Evolutionary conservation across 1,140 invertebrate genomes (phyloP), one percentile per base, ranked within the genome.

Genomic region (Trissolcus basalis): DNA sequence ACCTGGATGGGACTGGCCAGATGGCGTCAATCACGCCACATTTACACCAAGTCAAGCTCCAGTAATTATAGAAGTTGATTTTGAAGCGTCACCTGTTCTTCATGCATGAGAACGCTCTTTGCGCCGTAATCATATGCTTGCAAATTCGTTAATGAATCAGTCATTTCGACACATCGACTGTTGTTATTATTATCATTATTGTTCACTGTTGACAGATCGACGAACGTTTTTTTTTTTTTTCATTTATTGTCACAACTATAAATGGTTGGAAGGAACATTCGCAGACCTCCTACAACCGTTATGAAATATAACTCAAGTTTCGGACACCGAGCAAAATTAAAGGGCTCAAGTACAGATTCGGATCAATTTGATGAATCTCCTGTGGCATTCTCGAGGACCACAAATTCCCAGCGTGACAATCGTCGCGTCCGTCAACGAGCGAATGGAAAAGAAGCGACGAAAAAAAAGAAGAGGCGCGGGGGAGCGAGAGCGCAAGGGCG

Each of bases 351-450:
- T 35, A 51, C 48, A 16, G 33, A 67, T 51, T 68, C 8, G 48
- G 76, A 67, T 68, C 76, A 75, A 83, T 81, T 78, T 73, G 68
- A 76, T 77, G 76, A 78, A 84, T 83, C 81, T 82, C 53, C 76
- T 79, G 80, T 81, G 78, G 75, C 77, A 80, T 85, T 71, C 75
- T 75, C 59, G 58, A 73, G 72, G 61, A 80, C 75, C 71, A 68
- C 78, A 81, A 83, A 81, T 83, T 81, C 83, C 82, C 82, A 80
- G 75, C 71, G 82, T 82, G 82, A 84, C 83, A 85, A 86, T 86
- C 82, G 82, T 80, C 77, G 80, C 81, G 82, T 84, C 82, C 84
- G 81, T 85, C 84, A 84, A 82, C 83, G 81, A 83, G 80, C 47
- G 73, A 63, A 70, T 64, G 65, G 77, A 81, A 85, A 82, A 82